Conservation (phyloP, 2,888 invertebrate genomes). For the Hololepta plana region DNA sequence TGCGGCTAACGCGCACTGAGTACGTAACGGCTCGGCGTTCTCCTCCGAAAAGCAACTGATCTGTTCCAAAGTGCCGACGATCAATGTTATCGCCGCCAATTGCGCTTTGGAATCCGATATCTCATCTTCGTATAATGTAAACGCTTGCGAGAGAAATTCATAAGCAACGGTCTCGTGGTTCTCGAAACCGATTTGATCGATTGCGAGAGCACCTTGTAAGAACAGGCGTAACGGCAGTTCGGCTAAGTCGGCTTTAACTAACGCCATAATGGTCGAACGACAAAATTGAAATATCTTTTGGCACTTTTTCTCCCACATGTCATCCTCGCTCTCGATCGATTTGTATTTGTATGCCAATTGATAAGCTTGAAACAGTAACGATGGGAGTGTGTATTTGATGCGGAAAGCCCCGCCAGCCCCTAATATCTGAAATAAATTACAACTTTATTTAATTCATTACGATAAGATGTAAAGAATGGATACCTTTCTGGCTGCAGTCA, state of each 20-base stretch:
- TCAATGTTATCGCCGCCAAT: conserved; percentile 84
- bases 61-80: conserved; percentile 90
- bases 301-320: conserved; percentile 97
- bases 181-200: conserved; percentile 80
- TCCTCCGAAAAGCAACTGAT: conserved; percentile 91
- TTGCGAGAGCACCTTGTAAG: conserved; percentile 87
- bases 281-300: conserved; percentile 97
- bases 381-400: conserved; percentile 82
- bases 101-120: conserved; percentile 96
- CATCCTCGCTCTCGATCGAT: conserved; percentile 64
- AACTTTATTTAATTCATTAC: conserved; percentile 1
- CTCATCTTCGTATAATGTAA: conserved; percentile 95
- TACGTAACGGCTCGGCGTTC: conserved; percentile 89
- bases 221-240: conserved; percentile 87
- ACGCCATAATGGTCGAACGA: conserved; percentile 82
- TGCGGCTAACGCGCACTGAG: conserved; percentile 90
- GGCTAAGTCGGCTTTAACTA: conserved; percentile 88
- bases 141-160: conserved; percentile 92
- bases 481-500: conserved; percentile 71
- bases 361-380: conserved; percentile 87
- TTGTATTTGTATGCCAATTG: conserved; percentile 73
- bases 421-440: conserved; percentile 33
- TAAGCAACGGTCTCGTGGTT: conserved; percentile 96
- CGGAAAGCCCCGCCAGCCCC: conserved; percentile 79
- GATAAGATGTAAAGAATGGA: conserved; percentile 3